Conservation (phyloP, 2,797 vertebrate species). For the Myotis daubentonii region DNA sequence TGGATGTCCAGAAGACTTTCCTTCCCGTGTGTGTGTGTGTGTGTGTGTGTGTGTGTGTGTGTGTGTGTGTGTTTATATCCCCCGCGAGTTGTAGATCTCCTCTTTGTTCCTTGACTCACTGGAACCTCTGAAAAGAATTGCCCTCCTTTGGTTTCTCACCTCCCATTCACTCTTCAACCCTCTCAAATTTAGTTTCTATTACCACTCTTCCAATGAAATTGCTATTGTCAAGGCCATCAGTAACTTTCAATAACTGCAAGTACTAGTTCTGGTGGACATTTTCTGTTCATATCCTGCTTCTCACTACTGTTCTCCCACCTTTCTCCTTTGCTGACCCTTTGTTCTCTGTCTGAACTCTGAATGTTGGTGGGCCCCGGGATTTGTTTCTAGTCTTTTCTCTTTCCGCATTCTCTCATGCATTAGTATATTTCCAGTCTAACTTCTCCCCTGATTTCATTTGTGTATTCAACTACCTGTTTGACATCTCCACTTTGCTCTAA, state of each 20-base stretch:
- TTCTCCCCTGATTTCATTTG: slow-evolving; percentile 15
- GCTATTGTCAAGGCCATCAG: not conserved
- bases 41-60: not conserved
- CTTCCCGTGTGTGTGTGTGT: not conserved
- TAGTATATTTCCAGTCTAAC: slow-evolving; percentile 45
- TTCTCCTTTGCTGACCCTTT: not conserved
- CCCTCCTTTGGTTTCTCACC: not conserved
- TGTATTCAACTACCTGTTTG: not conserved
- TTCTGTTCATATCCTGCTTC: not conserved
- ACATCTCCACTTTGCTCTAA: slow-evolving; percentile 16
- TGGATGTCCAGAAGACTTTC: slow-evolving; percentile 19
- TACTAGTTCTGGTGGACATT: not conserved
- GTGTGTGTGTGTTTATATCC: not conserved
- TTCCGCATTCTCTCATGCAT: not conserved
- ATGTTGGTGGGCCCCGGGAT: not conserved
- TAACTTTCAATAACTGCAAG: not conserved
- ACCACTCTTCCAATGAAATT: not conserved
- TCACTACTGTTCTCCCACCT: not conserved
- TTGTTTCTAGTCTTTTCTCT: slow-evolving; percentile 46
- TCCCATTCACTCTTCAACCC: not conserved
- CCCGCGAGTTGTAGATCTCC: not conserved
- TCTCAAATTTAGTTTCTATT: not conserved
- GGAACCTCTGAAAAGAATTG: not conserved
- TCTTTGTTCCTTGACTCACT: not conserved
- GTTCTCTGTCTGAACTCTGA: not conserved